phyloP scores from a whole-genome alignment of 2,797 vertebrate species.

The Pipistrellus pipistrellus region DNA sequence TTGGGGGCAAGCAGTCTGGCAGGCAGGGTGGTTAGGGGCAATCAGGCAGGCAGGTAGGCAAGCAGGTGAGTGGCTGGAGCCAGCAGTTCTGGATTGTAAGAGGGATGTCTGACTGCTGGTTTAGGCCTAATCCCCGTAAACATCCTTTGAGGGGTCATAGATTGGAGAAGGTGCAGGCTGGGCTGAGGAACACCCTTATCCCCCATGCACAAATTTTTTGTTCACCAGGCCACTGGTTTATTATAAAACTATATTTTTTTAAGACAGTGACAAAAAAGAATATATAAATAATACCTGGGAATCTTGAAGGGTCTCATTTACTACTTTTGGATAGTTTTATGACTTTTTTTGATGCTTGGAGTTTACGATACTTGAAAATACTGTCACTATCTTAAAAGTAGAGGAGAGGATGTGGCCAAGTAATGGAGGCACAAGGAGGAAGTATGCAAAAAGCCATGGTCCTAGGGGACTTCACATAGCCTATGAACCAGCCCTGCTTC shows the following conservation, averaged over 20 bases:
- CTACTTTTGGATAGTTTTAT: background rate
- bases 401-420: background rate
- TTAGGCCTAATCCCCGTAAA: too few species aligned
- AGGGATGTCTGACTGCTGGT: too few species aligned
- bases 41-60: too few species aligned
- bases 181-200: too few species aligned
- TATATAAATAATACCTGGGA: background rate
- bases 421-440: background rate
- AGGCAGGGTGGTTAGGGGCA: too few species aligned
- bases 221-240: too few species aligned
- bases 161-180: too few species aligned
- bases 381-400: background rate
- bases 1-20: too few species aligned
- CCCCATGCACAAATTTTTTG: too few species aligned
- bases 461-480: fast-evolving
- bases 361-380: background rate
- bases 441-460: background rate
- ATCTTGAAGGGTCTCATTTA: background rate
- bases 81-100: too few species aligned
- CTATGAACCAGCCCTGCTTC: background rate
- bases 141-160: too few species aligned
- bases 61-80: too few species aligned
- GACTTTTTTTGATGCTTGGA: background rate
- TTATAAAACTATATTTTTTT: background rate
- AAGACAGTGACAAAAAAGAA: background rate